Evolutionary conservation across 2,113 vertebrate species (phyloP), one percentile per base, ranked within the genome.

Genomic region (Mormyrus iriodes): DNA sequence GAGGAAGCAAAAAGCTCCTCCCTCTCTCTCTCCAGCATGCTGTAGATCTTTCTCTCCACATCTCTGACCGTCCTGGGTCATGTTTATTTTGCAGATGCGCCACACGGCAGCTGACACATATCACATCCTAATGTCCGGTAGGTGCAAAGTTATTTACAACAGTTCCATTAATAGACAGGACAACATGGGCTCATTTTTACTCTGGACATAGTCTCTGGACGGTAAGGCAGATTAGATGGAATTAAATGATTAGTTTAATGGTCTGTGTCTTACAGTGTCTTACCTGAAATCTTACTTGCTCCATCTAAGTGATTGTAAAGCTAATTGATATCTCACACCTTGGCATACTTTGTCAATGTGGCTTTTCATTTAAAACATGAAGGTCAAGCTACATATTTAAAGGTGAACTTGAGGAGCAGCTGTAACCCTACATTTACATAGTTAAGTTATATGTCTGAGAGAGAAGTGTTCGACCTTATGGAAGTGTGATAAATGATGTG

Each of bases 181-280:
- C 88, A 86, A 73, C 87, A 39, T 93, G 86, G 65, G 27, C 51
- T 49, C 48, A 35, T 87, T 31, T 7, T 9, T n/a, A 69, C 84
- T 90, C 35, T 87, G 55, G 39, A 21, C 86, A n/a, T 90, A 89
- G 90, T 86, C 61, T 90, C 85, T 85, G 87, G 19, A 90, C 21
- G 90, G 91, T 93, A 90, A 90, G 31, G 89, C 91, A 94, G 94
- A 94, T 96, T 94, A 94, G 87, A 91, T 82, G 91, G 93, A 90
- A 93, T 95, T 95, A 95, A 92, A 93, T 92, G 93, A 94, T 95
- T 94, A 94, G 93, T 27, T 65, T 65, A 95, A 95, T 94, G 91
- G 90, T 91, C 69, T 91, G 58, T 90, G 91, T 92, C 85, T 82
- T 93, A 92, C 51, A 31, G 84, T 52, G 61, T 88, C 58, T 53